A percentile compares a stretch with the other conserved stretches of the same genome.
Evolutionary conservation across 2,797 vertebrate genomes (phyloP).

Genomic region (Sebastolobus alascanus): DNA sequence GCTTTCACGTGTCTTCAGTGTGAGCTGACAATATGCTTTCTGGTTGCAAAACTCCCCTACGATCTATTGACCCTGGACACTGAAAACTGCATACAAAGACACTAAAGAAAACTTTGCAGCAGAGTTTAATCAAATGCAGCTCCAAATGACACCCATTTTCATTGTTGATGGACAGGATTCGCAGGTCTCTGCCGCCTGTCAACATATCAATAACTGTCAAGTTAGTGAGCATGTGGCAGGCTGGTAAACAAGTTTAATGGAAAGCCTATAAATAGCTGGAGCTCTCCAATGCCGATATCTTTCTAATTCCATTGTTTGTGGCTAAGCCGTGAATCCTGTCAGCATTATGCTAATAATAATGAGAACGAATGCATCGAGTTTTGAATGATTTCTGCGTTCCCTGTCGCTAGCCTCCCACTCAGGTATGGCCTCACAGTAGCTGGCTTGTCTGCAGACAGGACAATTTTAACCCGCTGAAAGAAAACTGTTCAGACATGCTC

Average conservation of each 20-base stretch:
- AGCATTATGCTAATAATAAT: constrained; percentile 55
- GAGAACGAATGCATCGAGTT: constrained; percentile 14
- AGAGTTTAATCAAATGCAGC: constrained; percentile 13
- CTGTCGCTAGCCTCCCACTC: background rate
- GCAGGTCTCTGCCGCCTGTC: constrained; percentile 52
- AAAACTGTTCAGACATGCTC: background rate
- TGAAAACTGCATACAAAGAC: background rate
- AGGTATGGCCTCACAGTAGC: background rate
- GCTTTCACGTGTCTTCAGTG: background rate
- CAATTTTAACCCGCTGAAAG: background rate
- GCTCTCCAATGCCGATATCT: constrained; percentile 38
- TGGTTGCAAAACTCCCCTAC: background rate
- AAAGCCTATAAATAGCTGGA: constrained; percentile 46
- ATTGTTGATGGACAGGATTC: constrained; percentile 35
- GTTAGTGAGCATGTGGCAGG: constrained; percentile 31
- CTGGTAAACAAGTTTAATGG: constrained; percentile 66
- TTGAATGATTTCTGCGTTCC: constrained; percentile 29
- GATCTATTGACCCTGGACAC: background rate
- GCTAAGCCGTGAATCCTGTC: constrained; percentile 44
- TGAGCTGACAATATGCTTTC: constrained; percentile 4
- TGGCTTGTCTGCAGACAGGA: background rate
- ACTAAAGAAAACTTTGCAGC: constrained; percentile 6
- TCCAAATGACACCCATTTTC: constrained; percentile 16
- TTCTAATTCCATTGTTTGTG: constrained; percentile 63
- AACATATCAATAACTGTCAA: constrained; percentile 67